Evolutionary conservation across 1,140 invertebrate genomes (phyloP).

Genomic region (Zaprionus kolodkinae): DNA sequence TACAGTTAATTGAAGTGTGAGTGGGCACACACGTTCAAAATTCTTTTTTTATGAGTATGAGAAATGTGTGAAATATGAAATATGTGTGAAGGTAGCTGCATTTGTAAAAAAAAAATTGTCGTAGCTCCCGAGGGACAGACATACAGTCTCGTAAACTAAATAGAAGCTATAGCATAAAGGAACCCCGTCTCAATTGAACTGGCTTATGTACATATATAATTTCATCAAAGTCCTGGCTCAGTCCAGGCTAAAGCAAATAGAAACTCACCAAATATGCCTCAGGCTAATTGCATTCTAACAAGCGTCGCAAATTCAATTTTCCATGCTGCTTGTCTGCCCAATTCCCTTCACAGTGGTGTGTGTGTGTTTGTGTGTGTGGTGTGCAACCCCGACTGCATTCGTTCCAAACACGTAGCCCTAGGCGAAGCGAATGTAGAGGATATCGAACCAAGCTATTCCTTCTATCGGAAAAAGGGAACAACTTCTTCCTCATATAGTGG

Average conservation of each 20-base stretch:
- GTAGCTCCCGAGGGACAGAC: constrained; percentile 19
- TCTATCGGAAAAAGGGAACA: constrained; percentile 53
- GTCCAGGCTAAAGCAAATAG: constrained; percentile 61
- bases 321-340: constrained; percentile 53
- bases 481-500: constrained; percentile 72
- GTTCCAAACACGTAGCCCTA: constrained; percentile 66
- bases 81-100: constrained; percentile 27
- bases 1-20: constrained; percentile 61
- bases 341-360: constrained; percentile 18
- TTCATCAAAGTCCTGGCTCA: constrained; percentile 53
- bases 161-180: constrained; percentile 30
- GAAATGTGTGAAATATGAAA: constrained; percentile 34
- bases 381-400: constrained; percentile 68
- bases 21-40: constrained; percentile 5
- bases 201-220: constrained; percentile 61
- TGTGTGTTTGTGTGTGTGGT: constrained; percentile 4
- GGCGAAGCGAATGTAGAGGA: constrained; percentile 15
- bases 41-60: constrained; percentile 12
- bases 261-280: constrained; percentile 51
- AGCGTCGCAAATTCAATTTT: constrained; percentile 78
- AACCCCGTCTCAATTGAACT: constrained; percentile 18
- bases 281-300: constrained; percentile 83
- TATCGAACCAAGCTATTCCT: not conserved
- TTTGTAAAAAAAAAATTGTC: constrained; percentile 3
- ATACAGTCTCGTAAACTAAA: constrained; percentile 31